Evolutionary conservation across 1,140 invertebrate species (phyloP).

Genomic region (Bombus picipes): DNA sequence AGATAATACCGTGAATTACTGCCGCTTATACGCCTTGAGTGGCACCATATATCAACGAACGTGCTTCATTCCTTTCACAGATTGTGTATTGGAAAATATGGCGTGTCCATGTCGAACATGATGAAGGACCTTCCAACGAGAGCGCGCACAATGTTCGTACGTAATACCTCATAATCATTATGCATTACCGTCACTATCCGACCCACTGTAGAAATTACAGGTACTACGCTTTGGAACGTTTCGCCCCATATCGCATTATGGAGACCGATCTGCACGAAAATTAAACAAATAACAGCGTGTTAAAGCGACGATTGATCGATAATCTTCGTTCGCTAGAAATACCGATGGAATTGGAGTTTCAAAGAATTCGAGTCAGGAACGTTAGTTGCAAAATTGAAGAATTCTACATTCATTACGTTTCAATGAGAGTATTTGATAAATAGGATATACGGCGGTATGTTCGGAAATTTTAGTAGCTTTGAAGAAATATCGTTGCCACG

Average conservation of each 20-base stretch:
- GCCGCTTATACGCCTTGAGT: constrained; percentile 69
- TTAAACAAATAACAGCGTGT: not conserved
- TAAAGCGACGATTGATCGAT: not conserved
- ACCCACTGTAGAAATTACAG: constrained; percentile 46
- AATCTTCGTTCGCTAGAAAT: not conserved
- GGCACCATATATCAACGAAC: constrained; percentile 64
- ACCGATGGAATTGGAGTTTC: not conserved
- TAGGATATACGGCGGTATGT: not conserved
- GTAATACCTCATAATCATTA: constrained; percentile 68
- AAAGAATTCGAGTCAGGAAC: not conserved
- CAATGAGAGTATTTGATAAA: too few species aligned
- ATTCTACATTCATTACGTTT: too few species aligned
- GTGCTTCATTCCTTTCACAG: constrained; percentile 68
- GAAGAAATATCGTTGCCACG: not conserved
- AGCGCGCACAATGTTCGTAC: constrained; percentile 33
- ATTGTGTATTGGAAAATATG: constrained; percentile 74
- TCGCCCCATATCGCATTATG: not conserved
- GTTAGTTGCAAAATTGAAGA: too few species aligned
- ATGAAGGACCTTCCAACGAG: constrained; percentile 57
- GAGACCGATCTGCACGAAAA: not conserved
- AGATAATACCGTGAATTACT: constrained; percentile 72
- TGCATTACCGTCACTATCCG: constrained; percentile 49
- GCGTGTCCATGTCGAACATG: constrained; percentile 68
- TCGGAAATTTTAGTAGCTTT: not conserved
- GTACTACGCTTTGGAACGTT: constrained; percentile 2